A percentile compares a stretch with the other conserved stretches of the same genome.
These are phyloP conservation scores for Lottia scabra DNA, from an alignment of 2,888 invertebrate species.

Conservation along the genomic window DNA sequence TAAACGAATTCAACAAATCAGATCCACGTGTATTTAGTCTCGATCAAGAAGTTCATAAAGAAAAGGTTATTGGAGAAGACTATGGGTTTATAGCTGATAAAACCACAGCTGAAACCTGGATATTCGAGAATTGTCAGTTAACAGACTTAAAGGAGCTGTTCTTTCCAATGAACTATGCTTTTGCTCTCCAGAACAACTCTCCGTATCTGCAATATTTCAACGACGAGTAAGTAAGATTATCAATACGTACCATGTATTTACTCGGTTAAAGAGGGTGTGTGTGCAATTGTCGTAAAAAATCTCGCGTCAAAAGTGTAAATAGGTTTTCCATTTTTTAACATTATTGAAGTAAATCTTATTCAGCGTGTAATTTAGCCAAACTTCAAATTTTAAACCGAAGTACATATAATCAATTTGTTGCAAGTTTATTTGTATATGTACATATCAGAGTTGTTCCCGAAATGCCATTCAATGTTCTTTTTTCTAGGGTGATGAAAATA, in stretches of 20 bases:
- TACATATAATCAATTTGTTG: too few relatives aligned
- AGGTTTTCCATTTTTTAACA: too few relatives aligned
- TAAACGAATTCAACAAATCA: slow-evolving; percentile 36
- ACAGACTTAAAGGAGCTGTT: slow-evolving; percentile 49
- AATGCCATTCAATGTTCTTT: not conserved
- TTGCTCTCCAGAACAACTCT: slow-evolving; percentile 54
- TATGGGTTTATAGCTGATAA: slow-evolving; percentile 48
- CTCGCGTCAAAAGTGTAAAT: too few relatives aligned
- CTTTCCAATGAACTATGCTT: slow-evolving; percentile 50
- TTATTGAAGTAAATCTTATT: too few relatives aligned
- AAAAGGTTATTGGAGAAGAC: slow-evolving; percentile 33
- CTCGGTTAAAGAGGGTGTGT: too few relatives aligned
- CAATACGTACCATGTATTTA: too few relatives aligned
- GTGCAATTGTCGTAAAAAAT: too few relatives aligned
- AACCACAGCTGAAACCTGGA: slow-evolving; percentile 41
- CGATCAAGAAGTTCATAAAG: slow-evolving; percentile 34
- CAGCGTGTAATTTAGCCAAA: too few relatives aligned
- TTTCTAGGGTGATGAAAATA: slow-evolving; percentile 43
- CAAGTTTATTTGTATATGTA: too few relatives aligned
- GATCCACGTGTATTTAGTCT: slow-evolving; percentile 42
- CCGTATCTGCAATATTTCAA: slow-evolving; percentile 49
- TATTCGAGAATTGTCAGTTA: slow-evolving; percentile 48
- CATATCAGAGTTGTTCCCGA: too few relatives aligned
- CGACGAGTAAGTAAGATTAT: slow-evolving; percentile 53
- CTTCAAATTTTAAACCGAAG: too few relatives aligned